Percentiles rank a stretch among this genome's conserved stretches.
These are phyloP conservation scores for Microcebus griseorufus DNA, from an alignment of 2,113 vertebrate species.

Conservation along the genomic window DNA sequence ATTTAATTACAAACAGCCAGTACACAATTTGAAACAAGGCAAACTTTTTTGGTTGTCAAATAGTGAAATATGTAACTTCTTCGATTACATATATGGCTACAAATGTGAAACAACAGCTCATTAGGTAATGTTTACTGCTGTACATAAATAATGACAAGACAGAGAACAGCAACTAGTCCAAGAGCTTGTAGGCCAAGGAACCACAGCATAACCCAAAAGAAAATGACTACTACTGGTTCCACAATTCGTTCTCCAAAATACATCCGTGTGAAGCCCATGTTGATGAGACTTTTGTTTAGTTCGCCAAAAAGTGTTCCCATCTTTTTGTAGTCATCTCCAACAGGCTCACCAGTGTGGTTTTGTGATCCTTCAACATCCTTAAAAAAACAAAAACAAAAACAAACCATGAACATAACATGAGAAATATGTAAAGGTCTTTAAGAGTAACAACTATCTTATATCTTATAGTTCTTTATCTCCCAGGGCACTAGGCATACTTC, in stretches of 20 bases:
- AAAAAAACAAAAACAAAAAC: conserved; percentile 52
- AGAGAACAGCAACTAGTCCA: conserved; percentile 95
- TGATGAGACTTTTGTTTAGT: conserved; percentile 95
- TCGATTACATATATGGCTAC: conserved; percentile 50
- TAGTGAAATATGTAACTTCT: conserved; percentile 70
- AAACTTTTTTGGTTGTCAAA: conserved; percentile 60
- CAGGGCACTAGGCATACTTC: background rate
- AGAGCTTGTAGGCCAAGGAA: conserved; percentile 97
- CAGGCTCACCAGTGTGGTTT: conserved; percentile 74
- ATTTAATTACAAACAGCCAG: conserved; percentile 58
- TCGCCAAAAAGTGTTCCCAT: conserved; percentile 97
- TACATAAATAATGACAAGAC: conserved; percentile 97
- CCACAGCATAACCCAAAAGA: conserved; percentile 97
- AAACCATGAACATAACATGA: conserved; percentile 40
- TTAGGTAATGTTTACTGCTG: conserved; percentile 87
- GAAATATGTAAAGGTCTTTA: background rate
- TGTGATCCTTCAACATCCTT: conserved; percentile 83
- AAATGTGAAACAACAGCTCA: conserved; percentile 43
- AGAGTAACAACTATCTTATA: background rate
- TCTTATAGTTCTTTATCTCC: background rate
- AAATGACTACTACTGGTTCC: conserved; percentile 93
- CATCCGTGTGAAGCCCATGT: conserved; percentile 94
- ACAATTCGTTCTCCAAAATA: conserved; percentile 96
- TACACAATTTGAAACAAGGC: conserved; percentile 68
- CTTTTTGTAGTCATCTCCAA: conserved; percentile 93